phyloP scores from a whole-genome alignment of 2,888 invertebrate genomes.

The Monoplex corrugatus region DNA sequence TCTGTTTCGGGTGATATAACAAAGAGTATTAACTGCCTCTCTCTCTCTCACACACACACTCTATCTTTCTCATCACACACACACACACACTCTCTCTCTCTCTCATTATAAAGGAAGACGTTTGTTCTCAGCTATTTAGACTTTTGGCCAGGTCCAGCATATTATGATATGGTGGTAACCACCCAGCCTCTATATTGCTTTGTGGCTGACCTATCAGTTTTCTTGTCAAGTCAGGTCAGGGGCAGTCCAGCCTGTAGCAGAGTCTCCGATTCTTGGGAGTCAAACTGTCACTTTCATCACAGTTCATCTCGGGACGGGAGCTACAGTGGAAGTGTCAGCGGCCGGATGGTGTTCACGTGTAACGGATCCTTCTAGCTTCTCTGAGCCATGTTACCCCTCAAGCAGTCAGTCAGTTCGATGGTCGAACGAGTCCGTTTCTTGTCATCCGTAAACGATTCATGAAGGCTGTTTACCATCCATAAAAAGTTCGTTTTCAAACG shows the following conservation, averaged over 20 bases:
- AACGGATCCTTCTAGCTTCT: not conserved
- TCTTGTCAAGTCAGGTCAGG: too few relatives aligned
- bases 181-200: not conserved
- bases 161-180: too few relatives aligned
- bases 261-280: not conserved
- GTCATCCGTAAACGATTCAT: too few relatives aligned
- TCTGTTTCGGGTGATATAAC: not conserved
- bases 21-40: not conserved
- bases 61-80: not conserved
- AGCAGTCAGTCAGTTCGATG: too few relatives aligned
- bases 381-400: too few relatives aligned
- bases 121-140: conserved; percentile 36
- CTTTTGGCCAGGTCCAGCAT: conserved; percentile 25
- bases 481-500: conserved; percentile 10
- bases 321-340: not conserved
- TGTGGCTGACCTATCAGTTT: too few relatives aligned
- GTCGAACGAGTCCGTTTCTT: not conserved
- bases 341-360: not conserved
- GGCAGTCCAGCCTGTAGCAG: not conserved
- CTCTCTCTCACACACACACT: conserved; percentile 1
- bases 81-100: conserved; percentile 29
- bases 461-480: too few relatives aligned
- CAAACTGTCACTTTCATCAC: conserved; percentile 4
- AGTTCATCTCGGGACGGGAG: not conserved
- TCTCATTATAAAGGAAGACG: not conserved